Evolutionary conservation across 2,113 vertebrate species (phyloP).

Genomic region (Eptatretus burgeri): DNA sequence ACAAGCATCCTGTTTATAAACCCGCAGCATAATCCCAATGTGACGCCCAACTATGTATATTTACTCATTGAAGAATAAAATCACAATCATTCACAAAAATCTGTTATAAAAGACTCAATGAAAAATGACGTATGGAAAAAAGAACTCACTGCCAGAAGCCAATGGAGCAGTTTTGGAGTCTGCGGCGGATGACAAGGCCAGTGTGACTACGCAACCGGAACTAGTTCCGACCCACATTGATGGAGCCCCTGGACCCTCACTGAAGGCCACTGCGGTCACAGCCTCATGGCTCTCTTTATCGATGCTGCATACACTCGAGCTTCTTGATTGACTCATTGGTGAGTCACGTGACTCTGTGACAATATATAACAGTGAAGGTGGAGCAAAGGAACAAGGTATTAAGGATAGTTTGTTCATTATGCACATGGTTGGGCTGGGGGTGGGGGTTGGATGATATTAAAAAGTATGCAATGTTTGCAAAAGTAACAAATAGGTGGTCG

Average conservation of each 20-base stretch:
- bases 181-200: constrained; percentile 41
- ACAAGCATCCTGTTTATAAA: not conserved
- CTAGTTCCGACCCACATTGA: constrained; percentile 90
- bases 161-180: too few relatives aligned
- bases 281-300: constrained; percentile 80
- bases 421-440: too few relatives aligned
- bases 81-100: too few relatives aligned
- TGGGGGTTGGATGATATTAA: too few relatives aligned
- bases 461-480: too few relatives aligned
- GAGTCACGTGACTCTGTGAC: constrained; percentile 62
- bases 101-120: too few relatives aligned
- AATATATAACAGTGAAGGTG: not conserved
- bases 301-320: constrained; percentile 88
- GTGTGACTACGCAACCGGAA: constrained; percentile 51
- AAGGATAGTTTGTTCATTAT: too few relatives aligned
- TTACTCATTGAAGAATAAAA: not conserved
- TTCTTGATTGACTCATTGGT: constrained; percentile 76
- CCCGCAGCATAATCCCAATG: not conserved
- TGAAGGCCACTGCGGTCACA: constrained; percentile 59
- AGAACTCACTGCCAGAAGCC: constrained; percentile 43
- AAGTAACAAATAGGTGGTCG: too few relatives aligned
- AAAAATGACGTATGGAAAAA: constrained; percentile 8
- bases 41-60: not conserved
- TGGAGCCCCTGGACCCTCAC: constrained; percentile 34
- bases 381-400: too few relatives aligned